Conservation (phyloP, 2,797 vertebrate genomes). For the Morelia viridis region DNA sequence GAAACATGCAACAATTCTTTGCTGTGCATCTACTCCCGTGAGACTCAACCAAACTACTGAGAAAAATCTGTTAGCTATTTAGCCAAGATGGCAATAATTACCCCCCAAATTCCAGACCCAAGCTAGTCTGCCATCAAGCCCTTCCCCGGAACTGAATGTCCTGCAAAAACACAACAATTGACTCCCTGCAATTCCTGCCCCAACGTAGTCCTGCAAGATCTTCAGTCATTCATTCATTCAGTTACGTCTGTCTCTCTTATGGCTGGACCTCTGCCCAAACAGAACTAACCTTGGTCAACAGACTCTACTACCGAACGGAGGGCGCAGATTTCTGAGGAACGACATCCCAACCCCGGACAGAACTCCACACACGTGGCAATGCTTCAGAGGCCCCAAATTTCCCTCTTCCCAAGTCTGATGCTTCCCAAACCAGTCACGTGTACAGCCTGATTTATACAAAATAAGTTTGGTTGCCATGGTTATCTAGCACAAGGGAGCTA, state of each 20-base stretch:
- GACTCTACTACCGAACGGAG: background rate
- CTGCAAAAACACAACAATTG: background rate
- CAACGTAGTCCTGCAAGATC: background rate
- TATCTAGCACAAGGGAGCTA: slow-evolving; percentile 47
- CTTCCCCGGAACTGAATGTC: background rate
- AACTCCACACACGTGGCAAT: slow-evolving; percentile 18
- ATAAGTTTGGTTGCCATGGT: slow-evolving; percentile 54
- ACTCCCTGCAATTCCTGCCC: background rate
- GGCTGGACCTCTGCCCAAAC: background rate
- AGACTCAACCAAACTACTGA: background rate
- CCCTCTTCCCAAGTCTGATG: slow-evolving; percentile 38
- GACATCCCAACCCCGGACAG: background rate
- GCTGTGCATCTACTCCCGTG: background rate
- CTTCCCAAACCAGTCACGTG: slow-evolving; percentile 51
- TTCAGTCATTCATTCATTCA: background rate
- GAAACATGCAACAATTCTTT: no score
- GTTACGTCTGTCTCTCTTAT: background rate
- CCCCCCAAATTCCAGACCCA: background rate
- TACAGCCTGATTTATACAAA: slow-evolving; percentile 51
- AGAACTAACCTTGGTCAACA: background rate
- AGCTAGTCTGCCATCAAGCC: background rate
- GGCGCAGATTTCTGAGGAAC: background rate
- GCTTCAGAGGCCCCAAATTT: slow-evolving; percentile 3
- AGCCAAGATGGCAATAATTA: background rate
- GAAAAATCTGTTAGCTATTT: no score